Evolutionary conservation across 2,113 vertebrate genomes (phyloP).

Genomic region (Chaetodon trifascialis): DNA sequence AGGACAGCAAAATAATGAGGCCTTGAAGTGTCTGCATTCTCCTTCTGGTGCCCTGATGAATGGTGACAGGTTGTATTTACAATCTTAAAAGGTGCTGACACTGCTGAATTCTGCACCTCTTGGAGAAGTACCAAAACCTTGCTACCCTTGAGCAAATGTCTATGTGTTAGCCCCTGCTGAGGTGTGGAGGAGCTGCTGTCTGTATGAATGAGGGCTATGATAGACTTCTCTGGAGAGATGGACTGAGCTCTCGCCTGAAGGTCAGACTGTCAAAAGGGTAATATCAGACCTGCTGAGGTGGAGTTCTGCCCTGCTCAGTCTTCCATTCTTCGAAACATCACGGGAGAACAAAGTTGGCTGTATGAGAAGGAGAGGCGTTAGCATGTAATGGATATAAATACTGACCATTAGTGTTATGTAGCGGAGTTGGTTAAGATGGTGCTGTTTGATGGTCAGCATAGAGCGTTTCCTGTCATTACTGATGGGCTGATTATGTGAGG

Average conservation of each 20-base stretch:
- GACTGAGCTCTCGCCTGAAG: conserved; percentile 47
- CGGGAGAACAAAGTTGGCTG: background rate
- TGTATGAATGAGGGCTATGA: conserved; percentile 33
- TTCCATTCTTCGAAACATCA: conserved; percentile 27
- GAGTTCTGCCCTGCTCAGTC: conserved; percentile 20
- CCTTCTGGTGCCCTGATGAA: conserved; percentile 65
- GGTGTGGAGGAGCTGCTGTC: conserved; percentile 33
- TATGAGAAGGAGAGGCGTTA: conserved; percentile 11
- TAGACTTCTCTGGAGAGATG: conserved; percentile 53
- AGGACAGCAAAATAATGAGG: conserved; percentile 59
- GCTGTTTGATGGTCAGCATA: conserved; percentile 33
- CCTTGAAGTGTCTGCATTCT: conserved; percentile 65
- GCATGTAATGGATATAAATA: conserved; percentile 19
- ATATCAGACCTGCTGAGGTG: conserved; percentile 43
- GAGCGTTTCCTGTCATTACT: conserved; percentile 29
- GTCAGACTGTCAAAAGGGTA: conserved; percentile 57
- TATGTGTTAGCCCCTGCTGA: conserved; percentile 12
- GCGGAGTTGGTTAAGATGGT: conserved; percentile 5
- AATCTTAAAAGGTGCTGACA: conserved; percentile 74
- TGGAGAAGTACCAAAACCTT: conserved; percentile 56
- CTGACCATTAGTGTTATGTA: conserved; percentile 11
- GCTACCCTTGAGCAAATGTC: conserved; percentile 55
- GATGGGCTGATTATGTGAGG: conserved; percentile 35
- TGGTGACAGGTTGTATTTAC: conserved; percentile 79
- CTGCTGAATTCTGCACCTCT: conserved; percentile 53